A percentile compares a stretch with the other conserved stretches of the same genome.
Conservation (phyloP, 2,888 invertebrate genomes). For the Cheilosia grossa region DNA sequence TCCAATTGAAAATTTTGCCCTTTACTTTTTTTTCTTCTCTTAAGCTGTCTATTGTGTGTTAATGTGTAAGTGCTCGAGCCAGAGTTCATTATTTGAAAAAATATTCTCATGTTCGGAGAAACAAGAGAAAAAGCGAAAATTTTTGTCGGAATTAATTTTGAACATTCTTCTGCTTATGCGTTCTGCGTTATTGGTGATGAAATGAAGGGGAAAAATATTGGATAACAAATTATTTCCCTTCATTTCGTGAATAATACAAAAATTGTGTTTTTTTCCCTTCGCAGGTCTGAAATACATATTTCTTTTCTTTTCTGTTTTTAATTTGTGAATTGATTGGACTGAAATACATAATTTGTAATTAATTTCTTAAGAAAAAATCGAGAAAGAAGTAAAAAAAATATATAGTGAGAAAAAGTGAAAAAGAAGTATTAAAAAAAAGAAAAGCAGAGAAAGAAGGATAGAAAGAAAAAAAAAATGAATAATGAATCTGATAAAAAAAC, state of each 20-base stretch:
- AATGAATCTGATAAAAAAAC: constrained; percentile 82
- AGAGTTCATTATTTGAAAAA: constrained; percentile 60
- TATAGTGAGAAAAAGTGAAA: constrained; percentile 62
- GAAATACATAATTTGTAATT: constrained; percentile 47
- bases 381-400: constrained; percentile 48
- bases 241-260: constrained; percentile 41
- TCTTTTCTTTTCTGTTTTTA: constrained; percentile 49
- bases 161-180: constrained; percentile 49
- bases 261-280: constrained; percentile 37
- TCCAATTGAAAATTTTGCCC: constrained; percentile 75
- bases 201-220: constrained; percentile 69
- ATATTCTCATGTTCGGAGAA: constrained; percentile 62
- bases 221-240: constrained; percentile 71
- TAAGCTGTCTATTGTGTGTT: constrained; percentile 74
- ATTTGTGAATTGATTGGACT: constrained; percentile 69
- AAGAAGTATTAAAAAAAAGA: constrained; percentile 60
- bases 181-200: constrained; percentile 63
- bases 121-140: constrained; percentile 63
- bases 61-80: constrained; percentile 72
- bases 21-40: constrained; percentile 68
- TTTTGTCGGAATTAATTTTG: constrained; percentile 59
- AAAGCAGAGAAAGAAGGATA: constrained; percentile 64
- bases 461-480: constrained; percentile 78
- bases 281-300: constrained; percentile 39
- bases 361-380: constrained; percentile 49